Evolutionary conservation across 2,113 vertebrate species (phyloP).

Genomic region (Lagopus leucura): DNA sequence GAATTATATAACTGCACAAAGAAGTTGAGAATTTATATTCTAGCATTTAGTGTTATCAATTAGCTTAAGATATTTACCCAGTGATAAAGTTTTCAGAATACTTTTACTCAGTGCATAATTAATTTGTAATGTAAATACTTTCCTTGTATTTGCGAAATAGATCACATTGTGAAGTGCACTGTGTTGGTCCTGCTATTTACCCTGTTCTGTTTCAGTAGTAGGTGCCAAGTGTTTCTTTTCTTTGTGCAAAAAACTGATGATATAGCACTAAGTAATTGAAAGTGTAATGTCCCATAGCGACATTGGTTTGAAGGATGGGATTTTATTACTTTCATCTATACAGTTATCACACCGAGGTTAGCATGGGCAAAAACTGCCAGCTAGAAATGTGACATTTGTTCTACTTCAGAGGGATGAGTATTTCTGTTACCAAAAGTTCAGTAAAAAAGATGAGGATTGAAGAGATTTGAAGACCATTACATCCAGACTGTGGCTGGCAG

Average conservation of each 20-base stretch:
- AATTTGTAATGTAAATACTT: not conserved
- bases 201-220: conserved; percentile 3
- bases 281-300: not conserved
- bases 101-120: not conserved
- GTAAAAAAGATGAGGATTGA: not conserved
- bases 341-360: not conserved
- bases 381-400: not conserved
- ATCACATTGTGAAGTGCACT: not conserved
- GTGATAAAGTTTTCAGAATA: not conserved
- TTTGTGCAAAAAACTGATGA: not conserved
- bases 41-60: not conserved
- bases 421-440: not conserved
- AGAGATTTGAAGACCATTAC: not conserved
- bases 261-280: not conserved
- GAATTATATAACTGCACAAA: not conserved
- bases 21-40: not conserved
- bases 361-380: rapidly evolving
- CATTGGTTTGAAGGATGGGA: not conserved
- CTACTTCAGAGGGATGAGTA: not conserved
- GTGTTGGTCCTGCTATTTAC: not conserved
- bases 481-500: not conserved
- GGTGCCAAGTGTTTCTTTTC: not conserved
- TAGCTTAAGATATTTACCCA: not conserved
- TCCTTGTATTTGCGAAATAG: not conserved
- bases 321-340: not conserved